Base-by-base conservation (phyloP, 2,797 vertebrate genomes). In the Catostomus latipinnis region DNA sequence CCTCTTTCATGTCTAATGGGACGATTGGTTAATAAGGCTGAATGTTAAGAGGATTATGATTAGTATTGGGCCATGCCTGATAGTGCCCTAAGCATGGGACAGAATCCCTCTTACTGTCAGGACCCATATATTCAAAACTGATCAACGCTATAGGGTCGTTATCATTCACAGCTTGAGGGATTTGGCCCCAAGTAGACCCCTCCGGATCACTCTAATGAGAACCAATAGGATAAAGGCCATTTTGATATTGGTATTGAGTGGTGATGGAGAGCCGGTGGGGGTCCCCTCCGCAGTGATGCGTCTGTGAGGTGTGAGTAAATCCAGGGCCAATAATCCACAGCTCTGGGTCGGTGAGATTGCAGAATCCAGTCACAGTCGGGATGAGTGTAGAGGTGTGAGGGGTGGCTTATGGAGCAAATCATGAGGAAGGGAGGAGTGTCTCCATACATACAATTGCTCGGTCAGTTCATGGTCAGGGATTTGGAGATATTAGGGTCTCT, bases 21-120 rank as follows among this genome's bases (percentile, higher is more conserved):
- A 90, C 90, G 84, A 91, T 88, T 90, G 89, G 90, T 91, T 93
- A 92, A 91, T 93, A 89, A 91, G 91, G 90, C 86, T 81, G 71
- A 86, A 87, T 86, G 87, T 88, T 93, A 92, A 93, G 91, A 93
- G 91, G 93, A 93, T 93, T 94, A 91, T 88, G 90, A 93, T 91
- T 88, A 88, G 89, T 86, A 88, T 86, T 91, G 89, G 90, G 86
- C 90, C 85, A 84, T 88, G 91, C 83, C 84, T 91, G 91, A 92
- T 92, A 91, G 88, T 60, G 76, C 89, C 73, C 70, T 34, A 54
- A 72, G 71, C 43, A 87, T 62, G 71, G 78, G 45, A 81, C 76
- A 66, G 68, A 77, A 67, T 54, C 50, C 56, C 48, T 45, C 34
- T n/a, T 68, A 76, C 63, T 76, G 68, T 68, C 63, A 74, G 54